Evolutionary conservation across 1,140 invertebrate genomes (phyloP), one percentile per base, ranked within the genome.

Genomic region (Drosophila serrata): DNA sequence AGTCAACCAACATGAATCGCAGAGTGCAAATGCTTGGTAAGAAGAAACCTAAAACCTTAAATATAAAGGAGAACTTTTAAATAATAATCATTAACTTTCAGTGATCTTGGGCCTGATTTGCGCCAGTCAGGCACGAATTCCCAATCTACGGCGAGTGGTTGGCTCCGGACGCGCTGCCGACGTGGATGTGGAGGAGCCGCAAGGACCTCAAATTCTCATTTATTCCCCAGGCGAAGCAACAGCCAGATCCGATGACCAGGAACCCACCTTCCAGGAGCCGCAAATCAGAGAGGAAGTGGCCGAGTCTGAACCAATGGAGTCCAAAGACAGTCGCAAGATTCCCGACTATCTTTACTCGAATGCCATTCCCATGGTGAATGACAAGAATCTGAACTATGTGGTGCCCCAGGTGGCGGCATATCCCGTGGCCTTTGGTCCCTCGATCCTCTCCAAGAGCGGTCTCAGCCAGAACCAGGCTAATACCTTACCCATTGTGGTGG

Each of bases 341-440:
- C 91, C 91, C 19, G 91, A 92, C 9, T 92, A 92, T 63, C 61
- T 92, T 1, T 92, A 92, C 46, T 69, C 91, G 5, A 92, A 85
- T 65, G 22, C 90, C 17, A 92, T 92, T 39, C 90, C 91, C 59
- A 77, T 92, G 75, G 62, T 85, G 9, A 84, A 80, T 17, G 91
- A 92, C 42, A 76, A 87, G 53, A 84, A 80, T 46, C 24, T 92
- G 17, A 91, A 92, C 19, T 92, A 88, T 53, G 68, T 82, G 57
- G 11, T 91, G 42, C 90, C 90, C 0, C 82, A 79, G 53, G 46
- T 91, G 62, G 40, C 84, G 1, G 63, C 79, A 0, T 70, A 72
- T 64, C 81, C 84, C 2, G 57, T 91, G 45, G 64, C 70, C 53
- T 91, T 90, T 51, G 75, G 76, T 0, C 82, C 68, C 27, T 67